phyloP scores from a whole-genome alignment of 2,888 invertebrate genomes.

The Melikaiella ostensackeni region DNA sequence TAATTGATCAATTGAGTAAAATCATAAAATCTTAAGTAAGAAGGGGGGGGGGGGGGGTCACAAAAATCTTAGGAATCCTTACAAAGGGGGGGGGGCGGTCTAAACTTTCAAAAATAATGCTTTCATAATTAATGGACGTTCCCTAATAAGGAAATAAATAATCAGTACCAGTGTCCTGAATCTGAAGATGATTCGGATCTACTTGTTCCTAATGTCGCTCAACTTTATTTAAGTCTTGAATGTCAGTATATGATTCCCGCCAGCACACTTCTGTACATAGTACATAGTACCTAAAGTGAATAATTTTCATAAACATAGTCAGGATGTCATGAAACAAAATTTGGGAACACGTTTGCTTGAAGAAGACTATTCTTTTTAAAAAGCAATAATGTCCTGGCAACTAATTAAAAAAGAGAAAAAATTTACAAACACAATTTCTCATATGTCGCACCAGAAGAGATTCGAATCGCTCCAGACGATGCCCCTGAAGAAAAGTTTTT shows the following conservation, averaged over 20 bases:
- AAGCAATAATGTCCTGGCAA: background rate
- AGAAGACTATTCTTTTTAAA: conserved; percentile 1
- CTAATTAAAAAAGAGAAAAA: background rate
- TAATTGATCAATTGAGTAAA: too few relatives aligned
- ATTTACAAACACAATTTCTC: conserved; percentile 47
- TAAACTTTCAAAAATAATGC: too few relatives aligned
- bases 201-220: conserved; percentile 25
- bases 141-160: background rate
- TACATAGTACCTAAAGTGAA: background rate
- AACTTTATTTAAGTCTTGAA: background rate
- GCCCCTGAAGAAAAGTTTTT: conserved; percentile 21
- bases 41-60: too few relatives aligned
- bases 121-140: too few relatives aligned
- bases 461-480: conserved; percentile 30
- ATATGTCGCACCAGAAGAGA: conserved; percentile 44
- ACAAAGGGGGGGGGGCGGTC: too few relatives aligned
- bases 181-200: background rate
- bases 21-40: too few relatives aligned
- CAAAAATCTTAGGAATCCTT: too few relatives aligned
- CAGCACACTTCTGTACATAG: conserved; percentile 6
- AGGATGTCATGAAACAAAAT: conserved; percentile 18
- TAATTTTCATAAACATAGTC: conserved; percentile 30
- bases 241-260: conserved; percentile 11
- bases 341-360: conserved; percentile 18
- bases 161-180: background rate